These are phyloP conservation scores for Erythrocercus mccallii DNA, from an alignment of 2,113 vertebrate species.

Conservation along the genomic window DNA sequence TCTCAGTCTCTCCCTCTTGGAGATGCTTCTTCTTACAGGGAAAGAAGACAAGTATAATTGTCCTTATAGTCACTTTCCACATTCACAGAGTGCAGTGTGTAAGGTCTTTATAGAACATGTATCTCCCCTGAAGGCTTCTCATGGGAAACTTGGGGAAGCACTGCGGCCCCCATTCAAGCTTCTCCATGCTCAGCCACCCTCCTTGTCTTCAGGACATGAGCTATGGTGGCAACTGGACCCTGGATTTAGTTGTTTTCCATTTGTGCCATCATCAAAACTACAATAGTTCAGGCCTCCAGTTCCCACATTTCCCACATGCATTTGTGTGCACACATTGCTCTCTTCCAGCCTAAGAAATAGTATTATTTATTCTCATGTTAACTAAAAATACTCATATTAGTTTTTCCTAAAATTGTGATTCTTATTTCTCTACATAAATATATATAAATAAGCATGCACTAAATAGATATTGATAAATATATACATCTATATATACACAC, in stretches of 20 bases:
- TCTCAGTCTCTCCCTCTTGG: neutral
- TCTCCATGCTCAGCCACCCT: neutral
- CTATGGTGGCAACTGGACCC: neutral
- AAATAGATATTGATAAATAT: neutral
- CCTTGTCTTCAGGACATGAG: fast-evolving
- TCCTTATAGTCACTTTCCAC: neutral
- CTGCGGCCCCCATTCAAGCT: fast-evolving
- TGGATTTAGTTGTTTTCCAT: neutral
- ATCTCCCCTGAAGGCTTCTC: neutral
- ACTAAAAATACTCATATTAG: neutral
- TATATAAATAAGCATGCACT: neutral
- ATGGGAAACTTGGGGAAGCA: neutral
- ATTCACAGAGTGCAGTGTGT: neutral
- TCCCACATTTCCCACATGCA: fast-evolving
- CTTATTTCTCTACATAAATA: neutral
- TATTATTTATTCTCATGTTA: neutral
- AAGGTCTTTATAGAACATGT: neutral
- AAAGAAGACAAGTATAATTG: neutral
- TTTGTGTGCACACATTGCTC: neutral
- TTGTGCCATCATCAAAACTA: neutral
- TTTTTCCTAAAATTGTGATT: neutral
- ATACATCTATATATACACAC: neutral
- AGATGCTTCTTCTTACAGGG: neutral
- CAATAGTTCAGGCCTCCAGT: neutral
- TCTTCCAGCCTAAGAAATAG: neutral